These are phyloP conservation scores for Takifugu ocellatus DNA, from an alignment of 2,797 vertebrate genomes.

Conservation along the genomic window DNA sequence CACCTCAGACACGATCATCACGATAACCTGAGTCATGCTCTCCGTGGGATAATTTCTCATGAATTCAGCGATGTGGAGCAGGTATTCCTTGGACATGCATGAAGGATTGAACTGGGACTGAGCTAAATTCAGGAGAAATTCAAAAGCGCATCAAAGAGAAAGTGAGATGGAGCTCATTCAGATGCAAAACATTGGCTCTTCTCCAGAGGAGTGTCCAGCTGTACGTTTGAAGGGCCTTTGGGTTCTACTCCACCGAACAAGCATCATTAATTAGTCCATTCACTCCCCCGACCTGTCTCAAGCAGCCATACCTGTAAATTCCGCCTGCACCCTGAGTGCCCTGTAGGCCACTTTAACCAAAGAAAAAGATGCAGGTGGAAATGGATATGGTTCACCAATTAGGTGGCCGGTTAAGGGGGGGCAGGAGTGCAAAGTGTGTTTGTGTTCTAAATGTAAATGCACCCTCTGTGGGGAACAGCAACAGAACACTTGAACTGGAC, in stretches of 20 bases:
- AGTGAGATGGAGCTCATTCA: conserved; percentile 35
- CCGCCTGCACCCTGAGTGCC: conserved; percentile 15
- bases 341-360: conserved; percentile 8
- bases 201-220: conserved; percentile 51
- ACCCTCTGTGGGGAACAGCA: conserved; percentile 26
- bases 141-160: conserved; percentile 14
- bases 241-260: conserved; percentile 38
- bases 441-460: conserved; percentile 54
- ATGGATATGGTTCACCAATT: conserved; percentile 42
- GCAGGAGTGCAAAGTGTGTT: conserved; percentile 28
- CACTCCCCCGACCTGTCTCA: conserved; percentile 12
- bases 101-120: background rate
- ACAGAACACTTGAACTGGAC: conserved; percentile 9
- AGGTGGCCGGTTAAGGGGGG: conserved; percentile 30
- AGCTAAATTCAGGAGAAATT: conserved; percentile 8
- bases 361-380: conserved; percentile 22
- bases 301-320: conserved; percentile 33
- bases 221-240: conserved; percentile 45
- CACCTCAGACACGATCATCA: too few relatives aligned
- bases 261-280: conserved; percentile 48
- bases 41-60: too few relatives aligned
- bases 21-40: too few relatives aligned
- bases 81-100: background rate
- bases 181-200: conserved; percentile 51
- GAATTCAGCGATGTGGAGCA: too few relatives aligned